phyloP scores from a whole-genome alignment of 2,888 invertebrate species.

The Caenorhabditis panamensis region DNA sequence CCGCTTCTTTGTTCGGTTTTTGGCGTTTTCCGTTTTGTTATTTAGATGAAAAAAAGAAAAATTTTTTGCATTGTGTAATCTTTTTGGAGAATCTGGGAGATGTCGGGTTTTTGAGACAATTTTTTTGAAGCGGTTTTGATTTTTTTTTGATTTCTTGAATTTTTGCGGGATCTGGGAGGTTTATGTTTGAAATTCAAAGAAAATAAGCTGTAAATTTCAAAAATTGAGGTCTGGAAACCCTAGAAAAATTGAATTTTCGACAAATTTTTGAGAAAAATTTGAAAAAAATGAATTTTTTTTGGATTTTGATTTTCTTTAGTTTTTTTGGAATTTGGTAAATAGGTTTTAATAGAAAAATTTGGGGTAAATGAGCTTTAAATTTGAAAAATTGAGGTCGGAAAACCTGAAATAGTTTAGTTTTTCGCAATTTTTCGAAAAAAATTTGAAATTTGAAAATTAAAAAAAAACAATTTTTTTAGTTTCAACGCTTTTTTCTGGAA shows the following conservation, averaged over 20 bases:
- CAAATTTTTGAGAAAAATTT: too few species aligned
- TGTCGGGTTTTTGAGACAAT: conserved; percentile 10
- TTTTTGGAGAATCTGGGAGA: background rate
- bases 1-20: conserved; percentile 11
- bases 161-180: too few species aligned
- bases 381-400: background rate
- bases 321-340: background rate
- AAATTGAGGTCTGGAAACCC: too few species aligned
- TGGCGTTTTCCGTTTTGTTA: conserved; percentile 2
- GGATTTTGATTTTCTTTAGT: too few species aligned
- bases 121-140: background rate
- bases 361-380: background rate
- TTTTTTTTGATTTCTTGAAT: background rate
- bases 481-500: background rate
- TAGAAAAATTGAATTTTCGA: too few species aligned
- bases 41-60: background rate
- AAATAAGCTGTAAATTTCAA: too few species aligned
- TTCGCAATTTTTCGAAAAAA: background rate
- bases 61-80: background rate
- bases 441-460: background rate
- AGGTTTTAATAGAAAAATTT: background rate
- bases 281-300: too few species aligned
- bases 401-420: background rate
- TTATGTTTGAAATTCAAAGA: too few species aligned
- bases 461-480: background rate